Percentiles rank a stretch among this genome's conserved stretches.
Evolutionary conservation across 1,140 invertebrate genomes (phyloP).

Genomic region (Aphis craccivora): DNA sequence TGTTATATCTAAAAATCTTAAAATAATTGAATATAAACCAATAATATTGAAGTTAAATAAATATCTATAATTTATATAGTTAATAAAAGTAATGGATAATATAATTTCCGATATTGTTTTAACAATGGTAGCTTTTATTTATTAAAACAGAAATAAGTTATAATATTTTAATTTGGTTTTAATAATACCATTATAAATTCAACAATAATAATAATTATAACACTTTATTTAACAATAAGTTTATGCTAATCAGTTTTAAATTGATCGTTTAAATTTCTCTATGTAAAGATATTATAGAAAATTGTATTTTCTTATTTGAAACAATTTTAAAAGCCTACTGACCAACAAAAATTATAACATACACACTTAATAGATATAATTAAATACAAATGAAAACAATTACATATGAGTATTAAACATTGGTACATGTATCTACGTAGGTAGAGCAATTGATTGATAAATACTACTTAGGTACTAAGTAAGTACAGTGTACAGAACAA

Average conservation of each 20-base stretch:
- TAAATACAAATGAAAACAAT: not conserved
- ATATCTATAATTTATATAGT: not conserved
- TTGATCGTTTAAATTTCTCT: not conserved
- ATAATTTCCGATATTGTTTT: too few relatives aligned
- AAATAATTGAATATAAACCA: not conserved
- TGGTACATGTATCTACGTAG: not conserved
- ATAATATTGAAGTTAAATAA: not conserved
- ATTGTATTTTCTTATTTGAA: not conserved
- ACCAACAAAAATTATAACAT: not conserved
- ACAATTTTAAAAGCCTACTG: not conserved
- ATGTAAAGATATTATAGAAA: not conserved
- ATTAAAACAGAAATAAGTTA: not conserved
- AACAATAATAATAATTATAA: not conserved
- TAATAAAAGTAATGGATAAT: not conserved
- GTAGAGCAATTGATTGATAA: not conserved
- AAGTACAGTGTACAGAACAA: not conserved
- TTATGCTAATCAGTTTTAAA: not conserved
- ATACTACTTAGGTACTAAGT: not conserved
- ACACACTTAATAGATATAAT: not conserved
- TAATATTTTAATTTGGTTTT: not conserved
- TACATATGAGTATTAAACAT: not conserved
- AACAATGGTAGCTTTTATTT: slow-evolving; percentile 2
- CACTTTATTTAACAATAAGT: not conserved
- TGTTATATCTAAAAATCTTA: too few relatives aligned
- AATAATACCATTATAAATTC: not conserved